A percentile compares a stretch with the other conserved stretches of the same genome.
Conservation (phyloP, 2,888 invertebrate species). For the Volucella zonaria region DNA sequence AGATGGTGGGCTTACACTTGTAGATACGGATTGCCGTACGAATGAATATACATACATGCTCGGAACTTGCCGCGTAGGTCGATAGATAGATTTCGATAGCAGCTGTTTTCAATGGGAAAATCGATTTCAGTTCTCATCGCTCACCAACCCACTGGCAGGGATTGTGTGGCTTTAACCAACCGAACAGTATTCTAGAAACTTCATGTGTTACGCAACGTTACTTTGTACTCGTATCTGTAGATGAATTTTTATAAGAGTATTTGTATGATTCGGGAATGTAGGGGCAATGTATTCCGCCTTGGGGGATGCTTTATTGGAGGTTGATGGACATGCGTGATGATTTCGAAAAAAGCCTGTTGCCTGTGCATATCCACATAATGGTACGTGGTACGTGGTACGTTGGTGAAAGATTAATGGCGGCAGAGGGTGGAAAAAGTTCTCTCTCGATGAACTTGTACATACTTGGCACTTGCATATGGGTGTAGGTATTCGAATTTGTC, state of each 20-base stretch:
- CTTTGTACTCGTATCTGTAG: conserved; percentile 7
- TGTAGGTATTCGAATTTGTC: conserved; percentile 10
- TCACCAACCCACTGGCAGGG: conserved; percentile 11
- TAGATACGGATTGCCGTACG: conserved; percentile 45
- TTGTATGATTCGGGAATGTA: conserved; percentile 29
- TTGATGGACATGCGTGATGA: conserved; percentile 42
- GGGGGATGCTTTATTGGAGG: conserved; percentile 46
- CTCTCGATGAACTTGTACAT: conserved; percentile 22
- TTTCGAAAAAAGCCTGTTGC: conserved; percentile 66
- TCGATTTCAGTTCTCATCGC: conserved; percentile 40
- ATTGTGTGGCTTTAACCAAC: conserved; percentile 6
- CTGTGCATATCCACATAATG: conserved; percentile 32
- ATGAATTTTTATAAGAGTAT: conserved; percentile 5
- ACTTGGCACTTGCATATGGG: conserved; percentile 15
- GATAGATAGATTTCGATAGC: conserved; percentile 25
- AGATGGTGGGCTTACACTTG: conserved; percentile 56
- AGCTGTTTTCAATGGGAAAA: conserved; percentile 67
- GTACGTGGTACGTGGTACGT: conserved; percentile 9
- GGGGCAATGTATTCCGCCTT: conserved; percentile 65
- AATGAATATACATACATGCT: too few relatives aligned
- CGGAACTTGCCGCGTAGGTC: conserved; percentile 60
- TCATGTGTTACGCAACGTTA: conserved; percentile 58
- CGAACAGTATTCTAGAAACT: conserved; percentile 52
- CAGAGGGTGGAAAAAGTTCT: conserved; percentile 29
- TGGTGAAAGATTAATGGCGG: conserved; percentile 35